These are phyloP conservation scores for Monopterus albus DNA, from an alignment of 2,113 vertebrate species.

Conservation along the genomic window DNA sequence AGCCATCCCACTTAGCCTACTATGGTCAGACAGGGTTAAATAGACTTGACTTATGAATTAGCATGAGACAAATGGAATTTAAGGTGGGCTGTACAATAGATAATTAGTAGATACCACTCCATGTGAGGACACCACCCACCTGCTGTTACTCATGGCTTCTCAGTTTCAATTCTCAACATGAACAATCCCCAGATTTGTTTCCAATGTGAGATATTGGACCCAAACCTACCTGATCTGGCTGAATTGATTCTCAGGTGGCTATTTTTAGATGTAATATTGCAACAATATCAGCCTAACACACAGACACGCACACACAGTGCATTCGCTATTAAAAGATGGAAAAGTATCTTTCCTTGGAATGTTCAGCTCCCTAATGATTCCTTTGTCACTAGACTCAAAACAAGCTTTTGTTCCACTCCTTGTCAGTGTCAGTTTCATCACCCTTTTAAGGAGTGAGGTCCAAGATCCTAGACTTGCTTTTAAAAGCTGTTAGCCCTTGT, in stretches of 20 bases:
- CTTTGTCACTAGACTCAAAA: neutral
- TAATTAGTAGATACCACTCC: constrained; percentile 30
- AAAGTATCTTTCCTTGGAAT: neutral
- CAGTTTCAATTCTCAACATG: neutral
- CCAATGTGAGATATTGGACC: neutral
- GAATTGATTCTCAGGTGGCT: neutral
- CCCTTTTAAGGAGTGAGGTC: neutral
- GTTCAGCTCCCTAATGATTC: neutral
- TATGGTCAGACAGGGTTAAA: constrained; percentile 30
- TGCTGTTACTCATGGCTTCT: neutral
- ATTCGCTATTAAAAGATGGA: neutral
- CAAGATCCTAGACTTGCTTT: neutral
- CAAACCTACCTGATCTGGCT: neutral
- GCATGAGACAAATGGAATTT: constrained; percentile 45
- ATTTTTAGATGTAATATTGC: too few species aligned
- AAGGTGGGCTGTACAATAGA: constrained; percentile 18
- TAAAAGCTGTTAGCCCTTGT: neutral
- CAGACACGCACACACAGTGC: neutral
- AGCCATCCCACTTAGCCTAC: neutral
- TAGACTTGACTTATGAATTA: constrained; percentile 38
- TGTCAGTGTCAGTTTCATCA: neutral
- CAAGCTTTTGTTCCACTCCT: neutral
- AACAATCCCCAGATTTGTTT: neutral
- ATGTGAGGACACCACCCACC: neutral
- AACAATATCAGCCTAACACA: too few species aligned